Base-by-base conservation (phyloP, 2,113 vertebrate genomes). In the Catharus fuscescens region DNA sequence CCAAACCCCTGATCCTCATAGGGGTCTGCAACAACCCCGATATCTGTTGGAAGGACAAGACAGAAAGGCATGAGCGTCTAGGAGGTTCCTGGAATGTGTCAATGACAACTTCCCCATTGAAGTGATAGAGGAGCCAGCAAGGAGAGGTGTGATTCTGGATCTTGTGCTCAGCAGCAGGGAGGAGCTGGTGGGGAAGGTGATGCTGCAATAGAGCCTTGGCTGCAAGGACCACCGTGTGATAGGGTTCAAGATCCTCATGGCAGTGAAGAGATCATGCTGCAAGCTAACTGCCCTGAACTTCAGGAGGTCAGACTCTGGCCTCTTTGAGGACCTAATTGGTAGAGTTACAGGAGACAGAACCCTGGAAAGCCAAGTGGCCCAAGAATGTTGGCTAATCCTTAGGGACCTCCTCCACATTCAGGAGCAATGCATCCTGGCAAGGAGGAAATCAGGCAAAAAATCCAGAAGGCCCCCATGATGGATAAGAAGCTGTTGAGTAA, bases 81-180 rank as follows among this genome's bases (percentile, higher is more conserved):
- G 36, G 21, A 32, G 23, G 4, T 24, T 52, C 32, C 38, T 44
- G 10, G 10, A 45, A 6, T 24, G 7, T 20, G 23, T 14, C 0
- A 0, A 20, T 52, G 32, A n/a, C 10, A 59, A 8, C 10, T 66
- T 73, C 7, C 10, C 19, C 23, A 8, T 0, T 9, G 17, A 52
- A 38, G 19, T n/a, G 28, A 44, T 2, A 52, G 32, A 60, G 10
- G 3, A 45, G 1, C 8, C 60, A 60, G 24, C 18, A 66, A 44
- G 23, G 6, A n/a, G 28, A 45, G 45, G 8, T 17, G 16, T 1
- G 0, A 29, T n/a, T 26, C 23, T 80, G 52, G 10, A 32, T 28
- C 50, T 52, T 38, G 44, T 45, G 26, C 36, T 59, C 18, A 59
- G 32, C 52, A 60, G 5, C 12, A 44, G 12, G 20, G 21, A 26